Base-by-base conservation (phyloP, 2,888 invertebrate genomes). In the Nematopogon swammerdamellus region DNA sequence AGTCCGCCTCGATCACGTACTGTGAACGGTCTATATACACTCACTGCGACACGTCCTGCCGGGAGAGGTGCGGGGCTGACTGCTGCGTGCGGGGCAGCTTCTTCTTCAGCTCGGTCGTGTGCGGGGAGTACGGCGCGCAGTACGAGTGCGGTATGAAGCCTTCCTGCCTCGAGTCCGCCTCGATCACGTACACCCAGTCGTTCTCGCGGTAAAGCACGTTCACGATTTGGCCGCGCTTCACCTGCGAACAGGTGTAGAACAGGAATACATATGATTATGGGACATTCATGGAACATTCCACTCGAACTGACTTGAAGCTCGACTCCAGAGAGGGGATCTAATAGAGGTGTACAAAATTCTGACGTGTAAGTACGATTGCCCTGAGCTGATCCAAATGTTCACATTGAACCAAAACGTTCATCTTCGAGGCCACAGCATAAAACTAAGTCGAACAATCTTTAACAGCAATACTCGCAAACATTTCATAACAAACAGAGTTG, bases 131-230 rank as follows among this genome's bases (percentile, higher is more conserved):
- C 0, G 94, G 93, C 0, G 94, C 92, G 65, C 95, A 95, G 67
- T 95, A 96, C 0, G 94, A 93, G 65, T 93, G 92, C 1, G 97
- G 97, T 59, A 97, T 95, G 63, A 96, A 97, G 0, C 97, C 97
- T 69, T 97, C 95, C 63, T 91, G 87, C 48, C 93, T 82, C 17
- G 92, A 91, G 59, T 93, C 93, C 46, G 92, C 89, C 2, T 92
- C 89, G 63, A 96, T 93, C 1, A 97, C 95, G 72, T 97, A 97
- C 8, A 95, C 95, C 97, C 97, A 97, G 71, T 97, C 96, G 65
- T 96, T 95, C 70, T 97, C 97, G 57, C 95, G 84, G 70, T 97
- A 97, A 54, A 97, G 74, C 53, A 96, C 89, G 73, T 95, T 94
- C n/a, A 96, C 95, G 63, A 94, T 87, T 83, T 92, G 93, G 48